Evolutionary conservation across 2,113 vertebrate genomes (phyloP).

Genomic region (Dicrurus megarhynchus): DNA sequence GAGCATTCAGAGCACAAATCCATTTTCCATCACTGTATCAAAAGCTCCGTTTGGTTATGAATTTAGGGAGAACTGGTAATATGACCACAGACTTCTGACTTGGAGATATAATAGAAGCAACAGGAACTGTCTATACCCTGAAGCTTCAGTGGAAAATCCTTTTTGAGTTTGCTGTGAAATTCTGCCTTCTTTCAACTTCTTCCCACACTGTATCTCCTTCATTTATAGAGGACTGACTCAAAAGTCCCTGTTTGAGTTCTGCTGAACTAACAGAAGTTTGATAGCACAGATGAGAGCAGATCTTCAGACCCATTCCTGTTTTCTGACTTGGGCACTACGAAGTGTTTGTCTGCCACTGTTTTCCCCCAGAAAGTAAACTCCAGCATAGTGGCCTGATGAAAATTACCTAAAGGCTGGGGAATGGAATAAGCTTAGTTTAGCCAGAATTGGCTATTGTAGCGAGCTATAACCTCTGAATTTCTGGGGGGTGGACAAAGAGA

Average conservation of each 20-base stretch:
- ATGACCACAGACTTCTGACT: background rate
- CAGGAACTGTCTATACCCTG: background rate
- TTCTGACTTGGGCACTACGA: background rate
- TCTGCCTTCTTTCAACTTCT: background rate
- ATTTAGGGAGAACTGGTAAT: background rate
- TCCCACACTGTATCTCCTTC: background rate
- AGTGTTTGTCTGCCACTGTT: background rate
- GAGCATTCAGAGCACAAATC: background rate
- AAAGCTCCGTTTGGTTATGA: background rate
- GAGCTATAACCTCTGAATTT: background rate
- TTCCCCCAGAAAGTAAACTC: background rate
- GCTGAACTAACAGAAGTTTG: background rate
- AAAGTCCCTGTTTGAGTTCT: background rate
- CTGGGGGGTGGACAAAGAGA: fast-evolving
- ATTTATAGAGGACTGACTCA: background rate
- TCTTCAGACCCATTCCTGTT: background rate
- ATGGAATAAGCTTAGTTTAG: background rate
- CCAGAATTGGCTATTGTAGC: background rate
- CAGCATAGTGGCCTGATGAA: background rate
- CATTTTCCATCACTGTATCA: background rate
- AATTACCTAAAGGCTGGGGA: background rate
- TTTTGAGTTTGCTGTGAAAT: background rate
- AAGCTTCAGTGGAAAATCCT: background rate
- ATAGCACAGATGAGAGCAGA: background rate
- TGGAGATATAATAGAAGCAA: background rate